Evolutionary conservation across 2,797 vertebrate genomes (phyloP).

Genomic region (Epinephelus awoara): DNA sequence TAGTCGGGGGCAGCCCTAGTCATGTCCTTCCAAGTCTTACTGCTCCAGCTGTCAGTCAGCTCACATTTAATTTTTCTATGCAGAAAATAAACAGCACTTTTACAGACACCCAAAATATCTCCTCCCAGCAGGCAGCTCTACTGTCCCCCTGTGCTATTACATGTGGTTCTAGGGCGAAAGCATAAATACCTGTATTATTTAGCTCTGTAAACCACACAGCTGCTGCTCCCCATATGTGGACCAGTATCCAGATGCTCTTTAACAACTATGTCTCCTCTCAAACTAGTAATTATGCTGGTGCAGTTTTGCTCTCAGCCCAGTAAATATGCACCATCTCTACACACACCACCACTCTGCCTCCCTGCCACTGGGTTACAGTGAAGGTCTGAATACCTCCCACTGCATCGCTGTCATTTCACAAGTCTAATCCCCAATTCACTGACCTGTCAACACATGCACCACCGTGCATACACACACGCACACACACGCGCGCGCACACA

Average conservation of each 20-base stretch:
- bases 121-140: neutral
- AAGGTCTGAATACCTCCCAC: constrained; percentile 48
- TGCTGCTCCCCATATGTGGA: constrained; percentile 30
- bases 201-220: constrained; percentile 51
- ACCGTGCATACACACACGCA: neutral
- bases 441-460: constrained; percentile 59
- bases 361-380: neutral
- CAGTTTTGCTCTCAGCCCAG: constrained; percentile 14
- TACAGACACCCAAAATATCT: neutral
- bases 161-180: neutral
- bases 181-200: constrained; percentile 27
- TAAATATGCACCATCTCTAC: neutral
- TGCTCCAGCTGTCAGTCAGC: no score
- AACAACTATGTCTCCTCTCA: constrained; percentile 25
- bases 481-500: no score
- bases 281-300: constrained; percentile 48
- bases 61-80: no score
- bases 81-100: neutral
- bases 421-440: constrained; percentile 15
- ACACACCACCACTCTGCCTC: neutral
- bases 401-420: constrained; percentile 72
- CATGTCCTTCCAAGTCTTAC: no score
- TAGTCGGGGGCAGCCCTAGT: no score
- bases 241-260: constrained; percentile 62
- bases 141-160: neutral